Evolutionary conservation across 2,113 vertebrate species (phyloP), one percentile per base, ranked within the genome.

Genomic region (Plestiodon gilberti): DNA sequence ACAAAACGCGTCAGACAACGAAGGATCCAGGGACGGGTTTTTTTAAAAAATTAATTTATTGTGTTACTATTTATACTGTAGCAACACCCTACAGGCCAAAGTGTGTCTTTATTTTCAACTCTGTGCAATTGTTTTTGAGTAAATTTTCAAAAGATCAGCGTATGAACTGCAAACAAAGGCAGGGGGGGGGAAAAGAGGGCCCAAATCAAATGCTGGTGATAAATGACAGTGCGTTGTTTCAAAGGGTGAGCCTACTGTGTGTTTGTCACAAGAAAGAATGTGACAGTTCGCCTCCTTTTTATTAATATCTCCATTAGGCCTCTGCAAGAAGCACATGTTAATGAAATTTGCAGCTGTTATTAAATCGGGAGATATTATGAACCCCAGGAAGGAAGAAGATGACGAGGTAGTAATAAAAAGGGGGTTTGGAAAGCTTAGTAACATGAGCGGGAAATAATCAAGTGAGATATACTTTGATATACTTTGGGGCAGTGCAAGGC

Each of bases 141-240:
- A 9, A 23, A 52, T 3, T 67, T n/a, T 67, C 65, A 67, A 87
- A 88, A 87, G 23, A 75, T 8, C 57, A 87, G 3, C 79, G 22
- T 43, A 82, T 57, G 9, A 86, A n/a, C 62, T 80, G 59, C 93
- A 89, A 85, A 69, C 23, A 65, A 40, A 57, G 25, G 57, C 22
- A 17, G 38, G 17, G 30, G 14, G 65, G 40, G 20, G 8, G 28
- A 38, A n/a, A n/a, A 35, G 38, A 43, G 35, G 61, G 43, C 35
- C 48, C 64, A 83, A 73, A 78, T 35, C 73, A 85, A 86, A 88
- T 17, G 35, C 82, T 82, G 78, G 84, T 70, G 10, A 40, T 74
- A 90, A 92, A 88, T 77, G 22, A 74, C 61, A 92, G 81, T 4
- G 30, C 85, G 88, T 17, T 87, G 74, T 71, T 90, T 81, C 79